Evolutionary conservation across 2,113 vertebrate genomes (phyloP).

Genomic region (Xiphophorus hellerii): DNA sequence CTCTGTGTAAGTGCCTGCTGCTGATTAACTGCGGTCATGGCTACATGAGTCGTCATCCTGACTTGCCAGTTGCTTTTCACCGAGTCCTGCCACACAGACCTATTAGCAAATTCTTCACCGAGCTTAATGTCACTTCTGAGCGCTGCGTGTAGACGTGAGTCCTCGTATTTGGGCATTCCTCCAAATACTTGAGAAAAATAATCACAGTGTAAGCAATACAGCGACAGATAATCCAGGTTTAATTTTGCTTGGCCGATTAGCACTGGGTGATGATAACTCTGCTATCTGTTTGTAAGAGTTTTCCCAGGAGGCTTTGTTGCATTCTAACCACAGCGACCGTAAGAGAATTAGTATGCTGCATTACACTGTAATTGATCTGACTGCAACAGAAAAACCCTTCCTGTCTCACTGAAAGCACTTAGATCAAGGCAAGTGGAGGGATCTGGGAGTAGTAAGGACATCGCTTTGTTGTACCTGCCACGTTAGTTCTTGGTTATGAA

Average conservation of each 20-base stretch:
- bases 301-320: slow-evolving; percentile 66
- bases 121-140: slow-evolving; percentile 74
- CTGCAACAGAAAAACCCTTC: slow-evolving; percentile 29
- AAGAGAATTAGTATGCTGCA: slow-evolving; percentile 44
- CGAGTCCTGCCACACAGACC: slow-evolving; percentile 56
- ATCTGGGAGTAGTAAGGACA: slow-evolving; percentile 17
- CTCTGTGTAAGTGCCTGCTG: slow-evolving; percentile 63
- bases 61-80: slow-evolving; percentile 63
- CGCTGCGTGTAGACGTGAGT: slow-evolving; percentile 56
- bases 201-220: slow-evolving; percentile 48
- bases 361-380: slow-evolving; percentile 66
- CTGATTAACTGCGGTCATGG: slow-evolving; percentile 71
- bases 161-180: slow-evolving; percentile 66
- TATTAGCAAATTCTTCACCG: slow-evolving; percentile 74
- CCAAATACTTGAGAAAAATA: slow-evolving; percentile 69
- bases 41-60: slow-evolving; percentile 62
- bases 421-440: slow-evolving; percentile 21
- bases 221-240: slow-evolving; percentile 74
- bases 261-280: slow-evolving; percentile 47
- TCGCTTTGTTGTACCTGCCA: slow-evolving; percentile 22
- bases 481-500: slow-evolving; percentile 20
- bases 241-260: slow-evolving; percentile 69
- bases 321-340: slow-evolving; percentile 42
- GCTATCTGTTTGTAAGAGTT: slow-evolving; percentile 49
- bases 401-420: slow-evolving; percentile 9